Conservation (phyloP, 2,797 vertebrate species). For the Leptoclinus maculatus region DNA sequence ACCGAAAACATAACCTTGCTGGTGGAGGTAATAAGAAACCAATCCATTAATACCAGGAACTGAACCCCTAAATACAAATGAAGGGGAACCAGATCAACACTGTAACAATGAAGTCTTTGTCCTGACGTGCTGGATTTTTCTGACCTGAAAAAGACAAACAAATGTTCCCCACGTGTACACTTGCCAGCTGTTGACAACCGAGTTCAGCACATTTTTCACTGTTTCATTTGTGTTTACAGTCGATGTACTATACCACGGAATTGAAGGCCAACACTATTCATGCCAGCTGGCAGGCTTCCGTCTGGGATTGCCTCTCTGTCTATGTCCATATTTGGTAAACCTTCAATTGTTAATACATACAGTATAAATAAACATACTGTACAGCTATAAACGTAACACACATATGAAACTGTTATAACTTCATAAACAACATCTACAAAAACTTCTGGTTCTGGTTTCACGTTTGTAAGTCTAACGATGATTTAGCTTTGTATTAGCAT, state of each 20-base stretch:
- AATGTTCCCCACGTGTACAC: constrained; percentile 51
- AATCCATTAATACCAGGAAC: constrained; percentile 29
- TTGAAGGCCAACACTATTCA: constrained; percentile 4
- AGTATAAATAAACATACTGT: not conserved
- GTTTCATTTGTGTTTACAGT: constrained; percentile 65
- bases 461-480: too few relatives aligned
- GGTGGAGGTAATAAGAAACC: not conserved
- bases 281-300: constrained; percentile 30
- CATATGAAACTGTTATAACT: not conserved
- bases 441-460: not conserved
- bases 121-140: constrained; percentile 44
- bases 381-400: not conserved
- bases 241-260: constrained; percentile 20
- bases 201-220: constrained; percentile 59
- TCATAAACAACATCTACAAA: not conserved
- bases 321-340: constrained; percentile 5
- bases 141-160: constrained; percentile 49
- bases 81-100: constrained; percentile 33
- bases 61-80: not conserved
- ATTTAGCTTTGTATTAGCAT: too few relatives aligned
- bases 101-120: constrained; percentile 57
- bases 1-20: not conserved
- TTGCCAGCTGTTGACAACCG: constrained; percentile 47
- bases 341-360: constrained; percentile 1
- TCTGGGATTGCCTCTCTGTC: not conserved